phyloP scores from a whole-genome alignment of 2,113 vertebrate species.

The Cygnus atratus region DNA sequence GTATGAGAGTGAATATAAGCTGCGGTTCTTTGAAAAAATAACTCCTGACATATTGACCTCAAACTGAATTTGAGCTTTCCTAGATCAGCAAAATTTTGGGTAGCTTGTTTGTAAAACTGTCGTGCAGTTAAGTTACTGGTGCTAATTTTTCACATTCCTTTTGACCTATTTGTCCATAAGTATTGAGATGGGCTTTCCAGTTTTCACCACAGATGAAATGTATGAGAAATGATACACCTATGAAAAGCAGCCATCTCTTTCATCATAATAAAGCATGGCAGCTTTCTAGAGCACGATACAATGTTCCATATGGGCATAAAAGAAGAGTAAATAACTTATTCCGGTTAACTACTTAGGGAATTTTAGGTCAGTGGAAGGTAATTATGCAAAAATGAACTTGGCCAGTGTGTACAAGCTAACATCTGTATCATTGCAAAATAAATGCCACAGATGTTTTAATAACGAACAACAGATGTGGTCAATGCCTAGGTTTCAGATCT shows the following conservation, averaged over 20 bases:
- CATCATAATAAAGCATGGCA: background rate
- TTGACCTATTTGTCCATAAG: background rate
- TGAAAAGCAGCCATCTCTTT: background rate
- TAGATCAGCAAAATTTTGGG: slow-evolving; percentile 22
- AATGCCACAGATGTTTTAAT: slow-evolving; percentile 46
- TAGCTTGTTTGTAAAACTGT: background rate
- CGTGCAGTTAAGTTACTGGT: background rate
- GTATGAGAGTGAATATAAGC: background rate
- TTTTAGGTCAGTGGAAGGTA: slow-evolving; percentile 45
- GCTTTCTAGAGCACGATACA: background rate
- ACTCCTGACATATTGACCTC: background rate
- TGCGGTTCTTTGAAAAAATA: background rate
- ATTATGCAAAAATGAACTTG: slow-evolving; percentile 43
- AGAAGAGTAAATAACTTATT: slow-evolving; percentile 18
- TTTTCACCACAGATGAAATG: background rate
- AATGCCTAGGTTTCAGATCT: background rate
- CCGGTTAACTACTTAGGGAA: background rate
- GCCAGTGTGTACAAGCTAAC: background rate
- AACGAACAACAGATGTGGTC: slow-evolving; percentile 45
- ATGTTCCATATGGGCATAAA: background rate
- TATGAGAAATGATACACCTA: background rate
- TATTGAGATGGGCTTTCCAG: slow-evolving; percentile 1
- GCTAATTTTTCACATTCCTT: slow-evolving; percentile 24
- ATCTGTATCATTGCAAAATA: slow-evolving; percentile 48
- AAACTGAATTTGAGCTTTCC: slow-evolving; percentile 23